These are phyloP conservation scores for Spilogale gracilis DNA, from an alignment of 2,113 vertebrate species.

Conservation along the genomic window DNA sequence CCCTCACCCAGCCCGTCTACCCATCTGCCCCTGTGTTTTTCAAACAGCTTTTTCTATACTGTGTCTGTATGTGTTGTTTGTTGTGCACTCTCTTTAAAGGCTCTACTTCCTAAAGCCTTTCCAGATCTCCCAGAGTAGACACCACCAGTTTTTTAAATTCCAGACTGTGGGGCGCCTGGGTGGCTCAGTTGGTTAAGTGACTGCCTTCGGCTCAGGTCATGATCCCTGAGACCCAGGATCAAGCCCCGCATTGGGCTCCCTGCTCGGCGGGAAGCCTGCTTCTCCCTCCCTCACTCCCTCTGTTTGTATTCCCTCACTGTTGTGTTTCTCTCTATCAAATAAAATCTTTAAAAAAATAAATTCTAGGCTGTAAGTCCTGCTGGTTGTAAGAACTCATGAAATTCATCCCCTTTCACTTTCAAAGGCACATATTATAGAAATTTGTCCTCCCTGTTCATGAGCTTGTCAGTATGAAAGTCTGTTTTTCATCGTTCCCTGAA, in stretches of 20 bases:
- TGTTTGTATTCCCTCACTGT: no score
- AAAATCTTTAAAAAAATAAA: neutral
- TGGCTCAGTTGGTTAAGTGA: no score
- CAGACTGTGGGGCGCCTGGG: neutral
- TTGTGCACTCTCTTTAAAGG: neutral
- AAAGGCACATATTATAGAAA: neutral
- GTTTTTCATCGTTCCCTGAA: neutral
- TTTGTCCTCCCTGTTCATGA: neutral
- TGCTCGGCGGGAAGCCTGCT: no score
- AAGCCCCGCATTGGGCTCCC: no score
- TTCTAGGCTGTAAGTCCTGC: neutral
- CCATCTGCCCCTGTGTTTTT: neutral
- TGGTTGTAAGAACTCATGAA: neutral
- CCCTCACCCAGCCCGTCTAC: neutral
- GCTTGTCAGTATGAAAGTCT: neutral
- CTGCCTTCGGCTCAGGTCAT: no score
- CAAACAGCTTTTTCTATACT: neutral
- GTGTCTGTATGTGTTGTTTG: neutral
- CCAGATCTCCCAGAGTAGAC: neutral
- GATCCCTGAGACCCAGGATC: no score
- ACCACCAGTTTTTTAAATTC: neutral
- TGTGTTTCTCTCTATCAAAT: no score
- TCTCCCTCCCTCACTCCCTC: no score
- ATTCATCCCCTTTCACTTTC: neutral
- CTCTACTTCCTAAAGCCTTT: neutral